A percentile compares a stretch with the other conserved stretches of the same genome.
Evolutionary conservation across 2,113 vertebrate species (phyloP).

Genomic region (Butastur rufipennis): DNA sequence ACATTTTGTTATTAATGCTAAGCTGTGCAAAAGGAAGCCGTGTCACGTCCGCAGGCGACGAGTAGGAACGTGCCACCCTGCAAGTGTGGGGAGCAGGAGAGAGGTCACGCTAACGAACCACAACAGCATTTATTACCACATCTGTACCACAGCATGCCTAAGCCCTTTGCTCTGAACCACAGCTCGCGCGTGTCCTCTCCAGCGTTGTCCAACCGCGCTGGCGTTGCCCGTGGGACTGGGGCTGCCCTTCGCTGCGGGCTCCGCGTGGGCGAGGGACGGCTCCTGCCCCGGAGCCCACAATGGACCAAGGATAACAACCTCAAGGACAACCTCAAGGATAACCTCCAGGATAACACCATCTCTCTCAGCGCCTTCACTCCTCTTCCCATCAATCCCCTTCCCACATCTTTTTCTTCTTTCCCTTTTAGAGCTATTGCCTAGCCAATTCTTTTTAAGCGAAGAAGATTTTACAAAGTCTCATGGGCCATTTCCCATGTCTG

Average conservation of each 20-base stretch:
- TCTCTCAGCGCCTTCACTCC: background rate
- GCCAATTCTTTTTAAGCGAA: background rate
- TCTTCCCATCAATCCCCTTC: background rate
- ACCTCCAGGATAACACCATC: background rate
- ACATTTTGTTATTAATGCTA: background rate
- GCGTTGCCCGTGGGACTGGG: rapidly evolving
- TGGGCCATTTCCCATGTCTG: background rate
- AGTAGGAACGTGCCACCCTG: background rate
- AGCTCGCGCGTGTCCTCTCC: background rate
- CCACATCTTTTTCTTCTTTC: background rate
- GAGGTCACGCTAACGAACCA: background rate
- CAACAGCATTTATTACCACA: background rate
- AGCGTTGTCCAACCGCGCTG: rapidly evolving
- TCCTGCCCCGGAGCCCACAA: background rate
- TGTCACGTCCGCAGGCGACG: rapidly evolving
- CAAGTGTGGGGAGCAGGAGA: background rate
- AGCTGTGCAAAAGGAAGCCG: background rate
- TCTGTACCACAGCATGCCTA: background rate
- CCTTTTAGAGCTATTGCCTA: background rate
- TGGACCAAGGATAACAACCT: background rate
- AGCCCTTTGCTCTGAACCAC: background rate
- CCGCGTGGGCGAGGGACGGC: background rate
- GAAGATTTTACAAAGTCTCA: background rate
- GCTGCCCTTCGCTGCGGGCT: background rate
- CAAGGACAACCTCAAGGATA: background rate